Evolutionary conservation across 2,797 vertebrate genomes (phyloP).

Genomic region (Steatocranus sp.): DNA sequence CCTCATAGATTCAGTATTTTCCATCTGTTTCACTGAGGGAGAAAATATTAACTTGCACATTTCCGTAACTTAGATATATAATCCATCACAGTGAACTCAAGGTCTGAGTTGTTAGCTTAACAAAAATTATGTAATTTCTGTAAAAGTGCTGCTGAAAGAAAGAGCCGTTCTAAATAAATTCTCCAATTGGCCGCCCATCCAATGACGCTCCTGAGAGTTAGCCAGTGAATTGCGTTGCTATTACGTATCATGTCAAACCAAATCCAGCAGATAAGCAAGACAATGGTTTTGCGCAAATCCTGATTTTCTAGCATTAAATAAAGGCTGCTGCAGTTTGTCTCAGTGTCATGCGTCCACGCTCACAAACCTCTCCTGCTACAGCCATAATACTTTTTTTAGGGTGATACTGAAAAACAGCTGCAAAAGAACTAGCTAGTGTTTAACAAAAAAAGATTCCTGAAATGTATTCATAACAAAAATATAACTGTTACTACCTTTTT

Average conservation of each 20-base stretch:
- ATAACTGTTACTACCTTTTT: neutral
- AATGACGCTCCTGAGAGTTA: neutral
- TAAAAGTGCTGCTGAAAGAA: neutral
- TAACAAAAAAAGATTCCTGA: neutral
- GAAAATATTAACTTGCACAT: neutral
- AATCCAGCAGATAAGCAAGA: neutral
- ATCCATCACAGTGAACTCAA: neutral
- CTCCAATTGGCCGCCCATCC: neutral
- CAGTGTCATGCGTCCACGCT: neutral
- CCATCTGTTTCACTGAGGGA: neutral
- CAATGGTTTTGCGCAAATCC: neutral
- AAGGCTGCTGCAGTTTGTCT: neutral
- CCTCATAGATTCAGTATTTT: neutral
- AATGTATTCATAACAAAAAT: neutral
- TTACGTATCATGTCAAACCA: neutral
- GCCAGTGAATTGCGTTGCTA: neutral
- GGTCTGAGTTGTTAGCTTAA: neutral
- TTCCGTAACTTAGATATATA: neutral
- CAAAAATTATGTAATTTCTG: conserved; percentile 3
- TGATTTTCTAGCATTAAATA: neutral
- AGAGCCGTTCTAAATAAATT: neutral
- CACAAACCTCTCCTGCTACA: neutral
- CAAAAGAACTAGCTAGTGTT: neutral
- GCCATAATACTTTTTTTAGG: neutral
- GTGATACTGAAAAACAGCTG: neutral